Evolutionary conservation across 2,797 vertebrate species (phyloP), one percentile per base, ranked within the genome.

Genomic region (Hydrocynus forskahlii): DNA sequence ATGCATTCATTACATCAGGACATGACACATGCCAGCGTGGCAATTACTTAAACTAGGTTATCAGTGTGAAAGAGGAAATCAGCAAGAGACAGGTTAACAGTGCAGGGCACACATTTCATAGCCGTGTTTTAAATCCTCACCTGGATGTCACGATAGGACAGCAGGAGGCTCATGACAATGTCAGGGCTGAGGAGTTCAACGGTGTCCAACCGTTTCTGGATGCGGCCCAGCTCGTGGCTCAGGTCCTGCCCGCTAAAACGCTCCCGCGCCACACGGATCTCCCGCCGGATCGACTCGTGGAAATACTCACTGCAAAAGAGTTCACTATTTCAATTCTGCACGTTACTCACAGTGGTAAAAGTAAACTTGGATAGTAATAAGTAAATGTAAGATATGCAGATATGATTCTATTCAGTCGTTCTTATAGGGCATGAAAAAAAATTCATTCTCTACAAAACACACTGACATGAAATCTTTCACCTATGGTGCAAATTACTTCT

Each of bases 91-190:
- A 9, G 14, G 48, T 7, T 21, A 48, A 2, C 67, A 48, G 43
- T 21, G n/a, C 23, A 16, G 43, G n/a, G 7, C 17, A 19, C 4
- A 59, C 55, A 21, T 23, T 21, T 59, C n/a, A 55, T 19, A 2
- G 1, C 2, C 10, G 25, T 54, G 67, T 13, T 68, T 7, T 43
- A 70, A 29, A 63, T 91, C n/a, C 87, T 35, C 62, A 95, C 97
- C 96, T 96, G 96, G 16, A 96, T 91, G 2, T 98, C 97, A 0
- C 97, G 93, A 91, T 97, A 98, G 81, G 95, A 96, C n/a, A 98
- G 89, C 77, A 98, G 89, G 60, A 98, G 92, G 89, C 96, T 97
- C 91, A 97, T 95, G 85, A 98, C 89, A 2, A 98, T 96, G 77
- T 98, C 97, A 0, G 96, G 95, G 43, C 94, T 96, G 83, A 98